phyloP scores from a whole-genome alignment of 2,113 vertebrate species.

The Camelus bactrianus region DNA sequence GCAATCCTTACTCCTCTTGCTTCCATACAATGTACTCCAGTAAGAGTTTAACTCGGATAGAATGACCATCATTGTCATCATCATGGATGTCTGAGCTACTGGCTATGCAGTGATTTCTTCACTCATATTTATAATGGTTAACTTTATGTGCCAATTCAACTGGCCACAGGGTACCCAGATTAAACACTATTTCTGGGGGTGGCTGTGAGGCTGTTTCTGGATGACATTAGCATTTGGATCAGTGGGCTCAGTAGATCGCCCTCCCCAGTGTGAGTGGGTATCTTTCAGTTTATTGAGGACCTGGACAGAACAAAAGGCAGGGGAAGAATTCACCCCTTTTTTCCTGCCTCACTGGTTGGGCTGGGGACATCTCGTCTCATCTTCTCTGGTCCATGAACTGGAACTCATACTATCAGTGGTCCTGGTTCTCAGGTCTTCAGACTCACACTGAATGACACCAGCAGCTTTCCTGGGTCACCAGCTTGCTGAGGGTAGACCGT shows the following conservation, averaged over 20 bases:
- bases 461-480: not conserved
- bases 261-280: not conserved
- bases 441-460: not conserved
- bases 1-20: not conserved
- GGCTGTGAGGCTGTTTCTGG: not conserved
- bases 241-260: not conserved
- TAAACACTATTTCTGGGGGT: not conserved
- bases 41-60: not conserved
- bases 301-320: not conserved
- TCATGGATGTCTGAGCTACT: not conserved
- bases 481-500: not conserved
- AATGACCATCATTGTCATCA: not conserved
- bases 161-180: not conserved
- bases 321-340: not conserved
- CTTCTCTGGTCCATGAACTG: not conserved
- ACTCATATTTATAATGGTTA: constrained; percentile 1
- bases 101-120: not conserved
- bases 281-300: not conserved
- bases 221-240: not conserved
- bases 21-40: not conserved
- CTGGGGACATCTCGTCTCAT: not conserved
- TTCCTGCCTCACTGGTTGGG: not conserved
- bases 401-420: not conserved
- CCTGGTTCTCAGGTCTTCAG: not conserved
- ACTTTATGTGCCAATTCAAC: not conserved